phyloP scores from a whole-genome alignment of 2,888 invertebrate genomes.

The Syrista parreyssii region DNA sequence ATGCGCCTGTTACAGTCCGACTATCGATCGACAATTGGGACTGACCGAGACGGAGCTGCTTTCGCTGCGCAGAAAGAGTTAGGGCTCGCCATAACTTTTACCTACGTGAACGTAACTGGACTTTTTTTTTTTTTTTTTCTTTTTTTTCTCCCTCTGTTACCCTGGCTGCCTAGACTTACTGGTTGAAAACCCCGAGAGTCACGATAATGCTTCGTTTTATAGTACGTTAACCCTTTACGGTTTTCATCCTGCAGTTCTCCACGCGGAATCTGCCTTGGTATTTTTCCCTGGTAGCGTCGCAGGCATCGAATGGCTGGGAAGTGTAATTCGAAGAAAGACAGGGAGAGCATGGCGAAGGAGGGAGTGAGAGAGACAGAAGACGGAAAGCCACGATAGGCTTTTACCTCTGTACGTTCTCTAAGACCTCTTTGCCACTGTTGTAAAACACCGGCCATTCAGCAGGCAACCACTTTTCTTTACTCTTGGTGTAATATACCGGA shows the following conservation, averaged over 20 bases:
- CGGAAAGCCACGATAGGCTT: conserved; percentile 43
- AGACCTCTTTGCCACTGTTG: conserved; percentile 43
- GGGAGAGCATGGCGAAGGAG: conserved; percentile 23
- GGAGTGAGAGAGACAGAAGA: conserved; percentile 17
- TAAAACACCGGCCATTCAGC: conserved; percentile 56
- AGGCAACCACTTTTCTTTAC: conserved; percentile 45
- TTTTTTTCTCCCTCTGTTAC: not conserved
- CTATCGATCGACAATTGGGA: too few relatives aligned
- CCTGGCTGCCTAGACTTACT: not conserved
- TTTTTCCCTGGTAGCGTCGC: not conserved
- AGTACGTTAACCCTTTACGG: conserved; percentile 39
- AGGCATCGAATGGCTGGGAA: too few relatives aligned
- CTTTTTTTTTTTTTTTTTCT: conserved; percentile 14
- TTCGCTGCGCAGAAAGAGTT: conserved; percentile 21
- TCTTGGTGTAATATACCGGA: conserved; percentile 38
- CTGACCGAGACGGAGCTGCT: too few relatives aligned
- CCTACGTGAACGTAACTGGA: conserved; percentile 32
- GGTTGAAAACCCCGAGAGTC: conserved; percentile 9
- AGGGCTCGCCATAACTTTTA: conserved; percentile 22
- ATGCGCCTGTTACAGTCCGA: too few relatives aligned
- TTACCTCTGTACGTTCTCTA: conserved; percentile 29
- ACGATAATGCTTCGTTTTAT: conserved; percentile 41
- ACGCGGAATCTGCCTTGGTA: not conserved
- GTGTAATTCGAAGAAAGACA: not conserved
- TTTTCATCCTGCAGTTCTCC: conserved; percentile 10